Evolutionary conservation across 2,797 vertebrate species (phyloP).

Genomic region (Neomorphus geoffroyi): DNA sequence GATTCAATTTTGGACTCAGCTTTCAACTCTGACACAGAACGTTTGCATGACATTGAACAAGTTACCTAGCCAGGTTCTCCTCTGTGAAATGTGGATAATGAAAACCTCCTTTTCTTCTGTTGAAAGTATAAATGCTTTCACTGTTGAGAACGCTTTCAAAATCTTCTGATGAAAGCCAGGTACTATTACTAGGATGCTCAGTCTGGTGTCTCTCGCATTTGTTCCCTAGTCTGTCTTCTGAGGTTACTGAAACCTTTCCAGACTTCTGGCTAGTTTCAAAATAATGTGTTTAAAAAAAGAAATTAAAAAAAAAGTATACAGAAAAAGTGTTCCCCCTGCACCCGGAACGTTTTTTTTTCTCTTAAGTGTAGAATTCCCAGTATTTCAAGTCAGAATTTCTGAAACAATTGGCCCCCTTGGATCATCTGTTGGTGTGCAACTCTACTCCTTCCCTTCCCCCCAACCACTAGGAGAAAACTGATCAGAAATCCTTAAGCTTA

Average conservation of each 20-base stretch:
- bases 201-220: constrained; percentile 20
- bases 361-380: neutral
- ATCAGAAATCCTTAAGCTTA: constrained; percentile 28
- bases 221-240: constrained; percentile 2
- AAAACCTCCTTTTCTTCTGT: constrained; percentile 17
- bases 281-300: neutral
- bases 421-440: neutral
- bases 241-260: constrained; percentile 42
- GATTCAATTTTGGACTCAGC: neutral
- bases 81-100: neutral
- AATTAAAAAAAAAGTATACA: neutral
- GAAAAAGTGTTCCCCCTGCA: neutral
- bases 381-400: neutral
- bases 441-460: neutral
- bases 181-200: constrained; percentile 19
- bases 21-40: neutral
- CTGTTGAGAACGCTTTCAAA: constrained; percentile 10
- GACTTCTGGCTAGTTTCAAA: constrained; percentile 40
- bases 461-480: neutral
- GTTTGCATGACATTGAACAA: neutral
- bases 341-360: neutral
- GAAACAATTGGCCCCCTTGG: neutral
- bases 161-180: constrained; percentile 41
- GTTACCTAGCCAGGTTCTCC: neutral
- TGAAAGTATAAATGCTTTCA: constrained; percentile 5